Evolutionary conservation across 2,113 vertebrate species (phyloP).

Genomic region (Girardinichthys multiradiatus): DNA sequence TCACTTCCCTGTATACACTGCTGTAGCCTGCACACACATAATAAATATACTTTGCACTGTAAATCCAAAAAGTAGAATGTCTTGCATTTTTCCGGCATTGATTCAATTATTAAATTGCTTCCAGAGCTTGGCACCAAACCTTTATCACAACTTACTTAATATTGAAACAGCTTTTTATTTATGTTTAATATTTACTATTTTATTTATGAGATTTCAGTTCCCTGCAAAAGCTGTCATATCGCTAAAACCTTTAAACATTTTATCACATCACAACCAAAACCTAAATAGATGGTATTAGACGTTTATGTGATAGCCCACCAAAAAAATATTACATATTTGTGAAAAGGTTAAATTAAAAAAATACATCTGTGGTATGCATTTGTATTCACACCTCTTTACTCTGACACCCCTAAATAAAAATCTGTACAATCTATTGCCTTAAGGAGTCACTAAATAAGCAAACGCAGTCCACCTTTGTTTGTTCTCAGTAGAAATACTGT

Average conservation of each 20-base stretch:
- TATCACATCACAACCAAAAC: neutral
- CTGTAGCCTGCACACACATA: neutral
- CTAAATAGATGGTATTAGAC: neutral
- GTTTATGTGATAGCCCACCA: neutral
- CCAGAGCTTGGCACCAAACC: conserved; percentile 36
- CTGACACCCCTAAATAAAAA: too few species aligned
- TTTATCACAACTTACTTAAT: conserved; percentile 13
- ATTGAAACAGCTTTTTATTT: conserved; percentile 18
- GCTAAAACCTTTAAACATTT: neutral
- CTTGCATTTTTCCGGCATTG: neutral
- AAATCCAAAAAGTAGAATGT: neutral
- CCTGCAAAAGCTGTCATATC: neutral
- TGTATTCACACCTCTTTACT: too few species aligned
- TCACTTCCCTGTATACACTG: neutral
- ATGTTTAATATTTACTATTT: conserved; percentile 20
- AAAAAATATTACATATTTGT: too few species aligned
- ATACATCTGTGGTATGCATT: too few species aligned
- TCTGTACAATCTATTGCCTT: too few species aligned
- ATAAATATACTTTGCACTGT: neutral
- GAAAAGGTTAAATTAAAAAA: too few species aligned
- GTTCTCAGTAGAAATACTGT: too few species aligned
- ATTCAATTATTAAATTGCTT: conserved; percentile 44
- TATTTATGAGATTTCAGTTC: conserved; percentile 30
- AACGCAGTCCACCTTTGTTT: too few species aligned
- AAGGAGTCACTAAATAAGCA: too few species aligned